These are phyloP conservation scores for Sprattus sprattus DNA, from an alignment of 2,113 vertebrate genomes.

Conservation along the genomic window DNA sequence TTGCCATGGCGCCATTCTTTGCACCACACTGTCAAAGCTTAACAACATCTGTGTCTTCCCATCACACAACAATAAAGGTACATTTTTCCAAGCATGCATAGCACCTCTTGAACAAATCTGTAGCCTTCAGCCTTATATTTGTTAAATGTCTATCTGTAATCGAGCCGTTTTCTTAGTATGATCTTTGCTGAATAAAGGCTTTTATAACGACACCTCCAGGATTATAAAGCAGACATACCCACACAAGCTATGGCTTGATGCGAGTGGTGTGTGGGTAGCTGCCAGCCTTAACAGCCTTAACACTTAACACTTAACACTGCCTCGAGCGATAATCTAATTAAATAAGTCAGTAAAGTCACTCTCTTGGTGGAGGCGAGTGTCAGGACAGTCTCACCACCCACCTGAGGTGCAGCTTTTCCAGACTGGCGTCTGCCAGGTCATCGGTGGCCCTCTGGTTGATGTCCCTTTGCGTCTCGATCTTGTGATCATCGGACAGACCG, in stretches of 20 bases:
- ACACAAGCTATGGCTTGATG: background rate
- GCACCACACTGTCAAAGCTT: background rate
- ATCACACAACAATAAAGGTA: background rate
- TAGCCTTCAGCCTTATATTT: background rate
- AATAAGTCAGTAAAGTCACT: no score
- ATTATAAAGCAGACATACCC: background rate
- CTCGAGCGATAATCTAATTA: no score
- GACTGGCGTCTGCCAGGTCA: slow-evolving; percentile 92
- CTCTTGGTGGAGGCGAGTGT: no score
- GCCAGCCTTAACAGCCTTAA: background rate
- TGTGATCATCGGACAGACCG: slow-evolving; percentile 97
- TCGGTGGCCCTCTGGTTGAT: slow-evolving; percentile 99
- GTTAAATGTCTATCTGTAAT: background rate
- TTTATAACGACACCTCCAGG: background rate
- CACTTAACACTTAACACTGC: background rate
- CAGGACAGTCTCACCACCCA: slow-evolving; percentile 44
- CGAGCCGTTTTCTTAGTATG: background rate
- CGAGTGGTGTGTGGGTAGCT: background rate
- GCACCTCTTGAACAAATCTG: background rate
- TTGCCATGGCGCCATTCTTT: background rate
- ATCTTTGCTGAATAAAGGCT: background rate
- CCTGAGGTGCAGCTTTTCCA: slow-evolving; percentile 99
- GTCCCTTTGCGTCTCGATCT: slow-evolving; percentile 98
- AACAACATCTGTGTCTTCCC: background rate
- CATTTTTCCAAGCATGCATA: background rate